Percentiles rank a stretch among this genome's conserved stretches.
Conservation (phyloP, 1,140 invertebrate species). For the Drosophila mojavensis region DNA sequence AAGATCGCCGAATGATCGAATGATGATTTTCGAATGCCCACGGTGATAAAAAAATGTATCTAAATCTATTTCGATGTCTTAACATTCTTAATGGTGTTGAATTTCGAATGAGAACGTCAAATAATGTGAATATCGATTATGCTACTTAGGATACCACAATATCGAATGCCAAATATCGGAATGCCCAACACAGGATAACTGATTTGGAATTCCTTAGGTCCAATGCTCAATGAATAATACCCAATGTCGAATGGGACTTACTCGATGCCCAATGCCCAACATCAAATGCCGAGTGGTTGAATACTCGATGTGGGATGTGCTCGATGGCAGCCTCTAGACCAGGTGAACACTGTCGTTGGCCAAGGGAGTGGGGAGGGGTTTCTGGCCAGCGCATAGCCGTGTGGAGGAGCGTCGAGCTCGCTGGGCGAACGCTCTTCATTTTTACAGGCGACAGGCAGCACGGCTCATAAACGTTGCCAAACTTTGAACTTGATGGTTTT, state of each 20-base stretch:
- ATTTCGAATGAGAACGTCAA: no score
- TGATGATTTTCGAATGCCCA: no score
- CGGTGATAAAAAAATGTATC: no score
- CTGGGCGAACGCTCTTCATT: conserved; percentile 56
- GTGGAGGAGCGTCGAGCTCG: no score
- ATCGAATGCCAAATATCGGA: no score
- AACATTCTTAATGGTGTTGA: no score
- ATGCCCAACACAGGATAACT: not conserved
- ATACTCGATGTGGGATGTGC: not conserved
- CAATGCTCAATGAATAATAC: not conserved
- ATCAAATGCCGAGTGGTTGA: not conserved
- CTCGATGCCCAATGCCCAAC: not conserved
- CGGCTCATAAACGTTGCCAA: conserved; percentile 76
- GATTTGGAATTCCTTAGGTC: no score
- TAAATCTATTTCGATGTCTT: no score
- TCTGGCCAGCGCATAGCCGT: conserved; percentile 14
- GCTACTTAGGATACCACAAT: no score
- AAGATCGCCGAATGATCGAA: no score
- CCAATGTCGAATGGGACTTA: not conserved
- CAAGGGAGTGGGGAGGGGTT: not conserved
- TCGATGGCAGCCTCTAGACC: not conserved
- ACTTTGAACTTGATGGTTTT: conserved; percentile 80
- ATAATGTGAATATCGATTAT: no score
- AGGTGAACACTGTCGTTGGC: conserved; percentile 1
- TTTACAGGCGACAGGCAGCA: conserved; percentile 71